phyloP scores from a whole-genome alignment of 2,888 invertebrate species.

The Mellilla xanthometata region DNA sequence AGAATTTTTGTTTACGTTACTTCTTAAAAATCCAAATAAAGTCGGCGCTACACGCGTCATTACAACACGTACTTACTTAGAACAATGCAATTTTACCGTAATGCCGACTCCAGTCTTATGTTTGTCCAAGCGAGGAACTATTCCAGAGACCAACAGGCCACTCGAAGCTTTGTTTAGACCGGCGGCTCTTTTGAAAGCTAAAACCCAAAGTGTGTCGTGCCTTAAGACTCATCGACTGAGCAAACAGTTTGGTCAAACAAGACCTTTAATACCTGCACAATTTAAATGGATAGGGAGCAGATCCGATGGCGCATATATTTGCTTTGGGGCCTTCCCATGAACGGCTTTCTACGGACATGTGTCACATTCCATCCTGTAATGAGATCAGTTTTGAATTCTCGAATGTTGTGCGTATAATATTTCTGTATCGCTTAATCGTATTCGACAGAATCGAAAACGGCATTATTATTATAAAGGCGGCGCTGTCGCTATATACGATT shows the following conservation, averaged over 20 bases:
- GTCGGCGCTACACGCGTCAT: slow-evolving; percentile 46
- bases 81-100: slow-evolving; percentile 70
- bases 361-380: slow-evolving; percentile 29
- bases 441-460: slow-evolving; percentile 7
- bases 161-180: slow-evolving; percentile 66
- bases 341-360: slow-evolving; percentile 46
- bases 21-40: slow-evolving; percentile 27
- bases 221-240: slow-evolving; percentile 73
- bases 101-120: slow-evolving; percentile 56
- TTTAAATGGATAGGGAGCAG: slow-evolving; percentile 78
- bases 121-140: slow-evolving; percentile 72
- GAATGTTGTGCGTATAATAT: slow-evolving; percentile 13
- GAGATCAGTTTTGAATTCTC: slow-evolving; percentile 24
- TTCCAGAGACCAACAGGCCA: slow-evolving; percentile 59
- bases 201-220: slow-evolving; percentile 80
- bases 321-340: slow-evolving; percentile 54
- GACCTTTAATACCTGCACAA: slow-evolving; percentile 71
- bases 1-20: slow-evolving; percentile 24
- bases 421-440: slow-evolving; percentile 5
- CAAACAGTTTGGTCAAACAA: slow-evolving; percentile 71
- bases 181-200: slow-evolving; percentile 80
- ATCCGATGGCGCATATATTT: slow-evolving; percentile 54
- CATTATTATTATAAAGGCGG: slow-evolving; percentile 21
- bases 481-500: slow-evolving; percentile 29
- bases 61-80: slow-evolving; percentile 48